phyloP scores from a whole-genome alignment of 2,888 invertebrate species.

The Heteropelma amictum region DNA sequence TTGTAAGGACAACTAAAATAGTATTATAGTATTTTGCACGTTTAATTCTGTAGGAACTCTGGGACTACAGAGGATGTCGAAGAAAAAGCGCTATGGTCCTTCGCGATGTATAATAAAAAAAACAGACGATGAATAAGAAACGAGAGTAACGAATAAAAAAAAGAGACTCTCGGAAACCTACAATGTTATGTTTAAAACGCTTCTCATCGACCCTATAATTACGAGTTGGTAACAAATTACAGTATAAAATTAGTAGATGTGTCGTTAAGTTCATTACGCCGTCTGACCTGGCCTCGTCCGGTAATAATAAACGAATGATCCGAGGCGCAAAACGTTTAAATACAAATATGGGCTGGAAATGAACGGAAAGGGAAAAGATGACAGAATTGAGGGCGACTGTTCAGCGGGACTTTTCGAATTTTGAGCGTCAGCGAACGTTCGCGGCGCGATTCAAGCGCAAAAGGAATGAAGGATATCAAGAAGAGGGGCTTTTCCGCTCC shows the following conservation, averaged over 20 bases:
- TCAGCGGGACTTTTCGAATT: background rate
- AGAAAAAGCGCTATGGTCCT: conserved; percentile 20
- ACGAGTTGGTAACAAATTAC: conserved; percentile 75
- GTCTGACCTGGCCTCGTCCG: conserved; percentile 56
- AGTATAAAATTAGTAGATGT: conserved; percentile 72
- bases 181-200: conserved; percentile 28
- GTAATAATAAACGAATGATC: conserved; percentile 47
- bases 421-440: background rate
- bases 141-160: conserved; percentile 13
- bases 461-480: conserved; percentile 27
- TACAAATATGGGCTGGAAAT: conserved; percentile 42
- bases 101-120: conserved; percentile 34
- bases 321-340: conserved; percentile 38
- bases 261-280: conserved; percentile 53
- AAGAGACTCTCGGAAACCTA: conserved; percentile 45
- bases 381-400: too few relatives aligned
- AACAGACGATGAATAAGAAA: conserved; percentile 23
- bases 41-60: conserved; percentile 75
- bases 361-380: background rate
- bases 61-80: conserved; percentile 72
- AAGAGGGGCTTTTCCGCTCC: background rate
- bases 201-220: conserved; percentile 51
- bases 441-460: conserved; percentile 11
- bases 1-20: conserved; percentile 74
- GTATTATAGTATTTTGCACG: conserved; percentile 61